These are phyloP conservation scores for Pristiophorus japonicus DNA, from an alignment of 2,113 vertebrate genomes.

Conservation along the genomic window DNA sequence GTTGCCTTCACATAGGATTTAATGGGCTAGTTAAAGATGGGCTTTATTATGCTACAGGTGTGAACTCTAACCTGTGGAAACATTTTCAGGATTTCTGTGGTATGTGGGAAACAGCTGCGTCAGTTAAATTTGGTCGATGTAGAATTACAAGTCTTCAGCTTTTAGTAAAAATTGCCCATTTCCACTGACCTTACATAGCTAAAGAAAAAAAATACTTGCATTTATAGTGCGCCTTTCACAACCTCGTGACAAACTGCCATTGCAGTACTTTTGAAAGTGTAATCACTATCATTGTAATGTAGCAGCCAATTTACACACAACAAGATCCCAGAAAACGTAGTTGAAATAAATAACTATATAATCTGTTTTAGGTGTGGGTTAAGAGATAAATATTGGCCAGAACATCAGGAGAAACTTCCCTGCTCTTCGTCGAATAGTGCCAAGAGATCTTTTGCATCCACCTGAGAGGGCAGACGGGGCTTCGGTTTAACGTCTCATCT, in stretches of 20 bases:
- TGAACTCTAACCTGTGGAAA: slow-evolving; percentile 28
- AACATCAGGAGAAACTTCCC: background rate
- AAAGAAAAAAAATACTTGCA: no score
- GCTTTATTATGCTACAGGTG: background rate
- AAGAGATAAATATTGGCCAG: background rate
- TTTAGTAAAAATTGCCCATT: no score
- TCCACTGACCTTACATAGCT: no score
- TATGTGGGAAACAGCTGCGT: background rate
- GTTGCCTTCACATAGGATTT: background rate
- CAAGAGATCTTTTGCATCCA: background rate
- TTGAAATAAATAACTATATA: background rate
- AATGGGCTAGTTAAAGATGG: background rate
- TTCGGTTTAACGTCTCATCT: background rate
- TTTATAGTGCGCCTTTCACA: background rate
- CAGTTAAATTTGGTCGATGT: no score
- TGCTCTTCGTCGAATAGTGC: no score
- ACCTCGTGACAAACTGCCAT: background rate
- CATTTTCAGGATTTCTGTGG: background rate
- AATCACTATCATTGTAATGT: background rate
- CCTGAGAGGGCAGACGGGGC: background rate
- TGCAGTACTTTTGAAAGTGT: background rate
- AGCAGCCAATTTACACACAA: background rate
- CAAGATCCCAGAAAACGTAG: background rate
- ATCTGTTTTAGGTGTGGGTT: background rate
- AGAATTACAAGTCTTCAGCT: no score